Conservation (phyloP, 2,797 vertebrate genomes). For the Mus caroli region DNA sequence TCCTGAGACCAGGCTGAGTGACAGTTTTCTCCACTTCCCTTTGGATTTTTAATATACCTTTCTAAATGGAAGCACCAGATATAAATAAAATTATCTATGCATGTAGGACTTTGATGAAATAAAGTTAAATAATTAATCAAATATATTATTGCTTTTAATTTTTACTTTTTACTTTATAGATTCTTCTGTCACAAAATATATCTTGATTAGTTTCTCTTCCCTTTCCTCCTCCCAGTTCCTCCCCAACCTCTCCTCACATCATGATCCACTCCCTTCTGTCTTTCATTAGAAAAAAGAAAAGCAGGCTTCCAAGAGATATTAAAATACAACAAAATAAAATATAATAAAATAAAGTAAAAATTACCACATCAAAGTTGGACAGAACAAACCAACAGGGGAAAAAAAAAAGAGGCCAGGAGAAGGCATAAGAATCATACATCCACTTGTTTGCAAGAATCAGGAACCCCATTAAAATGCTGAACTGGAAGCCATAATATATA, state of each 20-base stretch:
- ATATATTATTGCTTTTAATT: neutral
- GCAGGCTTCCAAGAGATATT: neutral
- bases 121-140: constrained; percentile 21
- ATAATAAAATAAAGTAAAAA: neutral
- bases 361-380: neutral
- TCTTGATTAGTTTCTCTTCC: neutral
- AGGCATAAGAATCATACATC: neutral
- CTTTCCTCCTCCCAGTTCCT: neutral
- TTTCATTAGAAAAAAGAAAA: neutral
- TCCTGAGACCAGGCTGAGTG: neutral
- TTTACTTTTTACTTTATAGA: neutral
- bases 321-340: neutral
- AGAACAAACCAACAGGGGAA: neutral
- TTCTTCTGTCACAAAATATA: neutral
- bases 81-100: neutral
- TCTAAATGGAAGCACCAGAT: neutral
- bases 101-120: neutral
- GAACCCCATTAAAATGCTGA: neutral
- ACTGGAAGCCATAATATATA: neutral
- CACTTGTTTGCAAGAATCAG: neutral
- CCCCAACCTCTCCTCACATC: neutral
- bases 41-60: neutral
- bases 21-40: neutral
- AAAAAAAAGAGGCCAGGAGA: neutral
- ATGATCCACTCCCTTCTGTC: neutral